Percentiles rank a stretch among this genome's conserved stretches.
Evolutionary conservation across 1,140 invertebrate genomes (phyloP).

Genomic region (Acromyrmex charruanus): DNA sequence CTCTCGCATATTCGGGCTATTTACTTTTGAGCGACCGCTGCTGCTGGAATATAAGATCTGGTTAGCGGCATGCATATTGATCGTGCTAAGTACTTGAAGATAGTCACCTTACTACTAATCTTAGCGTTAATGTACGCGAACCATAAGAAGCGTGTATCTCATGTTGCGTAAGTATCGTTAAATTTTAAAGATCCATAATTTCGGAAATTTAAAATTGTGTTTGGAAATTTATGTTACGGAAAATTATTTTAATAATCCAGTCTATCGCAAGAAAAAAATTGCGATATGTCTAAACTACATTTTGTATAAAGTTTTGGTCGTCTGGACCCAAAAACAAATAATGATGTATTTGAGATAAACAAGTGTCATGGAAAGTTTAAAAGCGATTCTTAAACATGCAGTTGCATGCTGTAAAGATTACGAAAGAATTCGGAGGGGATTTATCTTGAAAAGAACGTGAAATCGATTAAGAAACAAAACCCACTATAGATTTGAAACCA

Average conservation of each 20-base stretch:
- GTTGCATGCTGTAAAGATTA: neutral
- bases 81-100: slow-evolving; percentile 51
- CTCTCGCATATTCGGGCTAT: slow-evolving; percentile 40
- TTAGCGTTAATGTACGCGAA: slow-evolving; percentile 24
- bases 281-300: neutral
- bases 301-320: neutral
- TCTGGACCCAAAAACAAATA: neutral
- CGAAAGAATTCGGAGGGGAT: neutral
- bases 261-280: neutral
- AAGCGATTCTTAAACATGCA: neutral
- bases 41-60: slow-evolving; percentile 20
- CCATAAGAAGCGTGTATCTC: neutral
- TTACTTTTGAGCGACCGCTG: slow-evolving; percentile 15
- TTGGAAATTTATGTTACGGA: neutral
- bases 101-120: slow-evolving; percentile 51
- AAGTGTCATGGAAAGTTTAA: slow-evolving; percentile 9
- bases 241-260: neutral
- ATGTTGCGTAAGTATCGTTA: neutral
- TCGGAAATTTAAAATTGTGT: slow-evolving; percentile 9
- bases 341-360: slow-evolving; percentile 4
- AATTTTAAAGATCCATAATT: slow-evolving; percentile 28
- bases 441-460: neutral
- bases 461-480: neutral
- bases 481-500: neutral
- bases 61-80: slow-evolving; percentile 43